These are phyloP conservation scores for Aldabrachelys gigantea DNA, from an alignment of 2,113 vertebrate genomes.

Conservation along the genomic window DNA sequence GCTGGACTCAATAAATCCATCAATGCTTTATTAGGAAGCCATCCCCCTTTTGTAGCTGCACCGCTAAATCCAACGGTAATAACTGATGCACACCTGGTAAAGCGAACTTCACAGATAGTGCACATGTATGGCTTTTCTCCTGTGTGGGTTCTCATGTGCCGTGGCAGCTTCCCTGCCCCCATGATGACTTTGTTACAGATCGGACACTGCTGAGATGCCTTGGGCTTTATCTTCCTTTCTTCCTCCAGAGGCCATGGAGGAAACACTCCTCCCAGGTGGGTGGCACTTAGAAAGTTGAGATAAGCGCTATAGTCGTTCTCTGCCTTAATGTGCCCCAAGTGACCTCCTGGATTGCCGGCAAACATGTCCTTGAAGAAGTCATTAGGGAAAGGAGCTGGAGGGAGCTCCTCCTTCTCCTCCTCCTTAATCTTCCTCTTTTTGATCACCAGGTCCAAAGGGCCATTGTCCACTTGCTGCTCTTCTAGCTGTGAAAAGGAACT, in stretches of 20 bases:
- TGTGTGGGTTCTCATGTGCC: slow-evolving; percentile 98
- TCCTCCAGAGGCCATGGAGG: slow-evolving; percentile 96
- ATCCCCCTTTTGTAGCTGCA: neutral
- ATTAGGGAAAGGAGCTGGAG: slow-evolving; percentile 82
- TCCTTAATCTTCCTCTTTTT: slow-evolving; percentile 95
- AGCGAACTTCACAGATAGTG: slow-evolving; percentile 97
- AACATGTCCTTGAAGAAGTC: slow-evolving; percentile 94
- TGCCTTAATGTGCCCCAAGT: slow-evolving; percentile 90
- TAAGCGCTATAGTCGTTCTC: slow-evolving; percentile 93
- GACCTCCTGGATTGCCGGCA: slow-evolving; percentile 75
- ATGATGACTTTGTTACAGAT: slow-evolving; percentile 99
- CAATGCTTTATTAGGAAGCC: fast-evolving
- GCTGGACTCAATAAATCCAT: neutral
- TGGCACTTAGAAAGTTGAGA: slow-evolving; percentile 93
- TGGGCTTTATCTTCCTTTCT: slow-evolving; percentile 97
- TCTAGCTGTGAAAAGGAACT: slow-evolving; percentile 86
- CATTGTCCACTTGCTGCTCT: slow-evolving; percentile 81
- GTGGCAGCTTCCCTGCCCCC: slow-evolving; percentile 95
- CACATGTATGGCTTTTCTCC: slow-evolving; percentile 99
- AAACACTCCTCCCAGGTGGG: slow-evolving; percentile 92
- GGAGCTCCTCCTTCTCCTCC: slow-evolving; percentile 91
- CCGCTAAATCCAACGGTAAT: fast-evolving
- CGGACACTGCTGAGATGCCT: slow-evolving; percentile 97
- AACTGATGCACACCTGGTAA: slow-evolving; percentile 89
- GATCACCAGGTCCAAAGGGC: slow-evolving; percentile 92